Conservation (phyloP, 2,888 invertebrate genomes). For the Drosophila borborema region DNA sequence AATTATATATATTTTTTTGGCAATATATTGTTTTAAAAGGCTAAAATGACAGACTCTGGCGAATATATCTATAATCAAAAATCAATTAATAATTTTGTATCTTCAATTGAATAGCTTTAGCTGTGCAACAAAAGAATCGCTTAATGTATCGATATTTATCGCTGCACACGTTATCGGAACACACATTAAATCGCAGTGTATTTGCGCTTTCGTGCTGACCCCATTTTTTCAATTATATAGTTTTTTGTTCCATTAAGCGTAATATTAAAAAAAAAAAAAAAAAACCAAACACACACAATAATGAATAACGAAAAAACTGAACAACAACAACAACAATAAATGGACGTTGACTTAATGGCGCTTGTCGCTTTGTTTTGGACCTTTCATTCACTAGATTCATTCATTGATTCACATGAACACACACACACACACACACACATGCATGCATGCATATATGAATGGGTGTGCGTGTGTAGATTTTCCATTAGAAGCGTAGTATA, state of each 20-base stretch:
- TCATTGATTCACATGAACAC: conserved; percentile 66
- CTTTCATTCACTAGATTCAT: conserved; percentile 64
- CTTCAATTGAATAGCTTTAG: too few species aligned
- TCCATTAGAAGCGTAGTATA: conserved; percentile 56
- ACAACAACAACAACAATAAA: conserved; percentile 40
- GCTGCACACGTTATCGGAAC: neutral
- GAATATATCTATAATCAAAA: too few species aligned
- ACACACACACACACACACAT: conserved; percentile 19
- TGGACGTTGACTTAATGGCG: conserved; percentile 58
- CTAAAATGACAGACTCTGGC: too few species aligned
- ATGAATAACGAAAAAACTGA: conserved; percentile 30
- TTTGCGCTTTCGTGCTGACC: conserved; percentile 13
- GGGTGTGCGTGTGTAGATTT: conserved; percentile 41
- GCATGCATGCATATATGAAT: neutral
- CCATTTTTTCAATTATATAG: conserved; percentile 40
- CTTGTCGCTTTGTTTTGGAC: conserved; percentile 62
- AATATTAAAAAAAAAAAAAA: conserved; percentile 20
- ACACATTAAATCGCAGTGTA: conserved; percentile 20
- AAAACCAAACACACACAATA: conserved; percentile 15
- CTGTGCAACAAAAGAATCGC: too few species aligned
- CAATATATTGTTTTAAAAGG: neutral
- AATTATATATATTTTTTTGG: neutral
- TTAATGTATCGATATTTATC: neutral
- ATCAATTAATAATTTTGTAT: too few species aligned
- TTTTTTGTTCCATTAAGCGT: conserved; percentile 49